Percentiles rank a stretch among this genome's conserved stretches.
Conservation (phyloP, 2,888 invertebrate species). For the Cosmorhoe ocellata region DNA sequence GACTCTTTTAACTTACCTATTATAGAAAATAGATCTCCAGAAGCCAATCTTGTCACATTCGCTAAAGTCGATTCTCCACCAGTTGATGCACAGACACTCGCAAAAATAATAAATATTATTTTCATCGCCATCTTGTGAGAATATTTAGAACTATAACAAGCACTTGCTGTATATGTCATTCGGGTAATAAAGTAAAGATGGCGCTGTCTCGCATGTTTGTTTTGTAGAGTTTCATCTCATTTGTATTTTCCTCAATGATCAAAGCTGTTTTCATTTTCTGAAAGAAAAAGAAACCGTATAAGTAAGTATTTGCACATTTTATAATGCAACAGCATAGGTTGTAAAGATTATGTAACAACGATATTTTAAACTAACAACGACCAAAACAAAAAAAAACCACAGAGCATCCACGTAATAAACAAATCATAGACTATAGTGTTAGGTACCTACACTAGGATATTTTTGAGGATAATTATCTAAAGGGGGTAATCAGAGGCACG, state of each 20-base stretch:
- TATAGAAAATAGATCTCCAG: slow-evolving; percentile 83
- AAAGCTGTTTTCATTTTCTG: slow-evolving; percentile 42
- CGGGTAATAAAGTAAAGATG: slow-evolving; percentile 41
- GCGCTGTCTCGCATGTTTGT: slow-evolving; percentile 32
- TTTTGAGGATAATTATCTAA: too few species aligned
- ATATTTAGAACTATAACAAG: slow-evolving; percentile 26
- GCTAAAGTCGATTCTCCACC: slow-evolving; percentile 68
- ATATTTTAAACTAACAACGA: too few species aligned
- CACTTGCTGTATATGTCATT: slow-evolving; percentile 41
- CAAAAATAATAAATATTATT: slow-evolving; percentile 44
- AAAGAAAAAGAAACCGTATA: slow-evolving; percentile 26
- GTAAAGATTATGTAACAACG: too few species aligned
- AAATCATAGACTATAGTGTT: too few species aligned
- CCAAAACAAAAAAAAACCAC: too few species aligned
- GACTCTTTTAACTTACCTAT: slow-evolving; percentile 72
- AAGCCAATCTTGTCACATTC: slow-evolving; percentile 82
- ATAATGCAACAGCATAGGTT: too few species aligned
- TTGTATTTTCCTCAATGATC: slow-evolving; percentile 29
- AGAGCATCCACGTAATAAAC: too few species aligned
- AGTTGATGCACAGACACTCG: slow-evolving; percentile 41
- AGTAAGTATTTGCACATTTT: too few species aligned
- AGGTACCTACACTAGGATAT: too few species aligned
- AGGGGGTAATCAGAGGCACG: too few species aligned
- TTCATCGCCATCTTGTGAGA: slow-evolving; percentile 60
- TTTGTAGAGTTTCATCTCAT: slow-evolving; percentile 28